Base-by-base conservation (phyloP, 2,113 vertebrate genomes). In the Corynorhinus townsendii region DNA sequence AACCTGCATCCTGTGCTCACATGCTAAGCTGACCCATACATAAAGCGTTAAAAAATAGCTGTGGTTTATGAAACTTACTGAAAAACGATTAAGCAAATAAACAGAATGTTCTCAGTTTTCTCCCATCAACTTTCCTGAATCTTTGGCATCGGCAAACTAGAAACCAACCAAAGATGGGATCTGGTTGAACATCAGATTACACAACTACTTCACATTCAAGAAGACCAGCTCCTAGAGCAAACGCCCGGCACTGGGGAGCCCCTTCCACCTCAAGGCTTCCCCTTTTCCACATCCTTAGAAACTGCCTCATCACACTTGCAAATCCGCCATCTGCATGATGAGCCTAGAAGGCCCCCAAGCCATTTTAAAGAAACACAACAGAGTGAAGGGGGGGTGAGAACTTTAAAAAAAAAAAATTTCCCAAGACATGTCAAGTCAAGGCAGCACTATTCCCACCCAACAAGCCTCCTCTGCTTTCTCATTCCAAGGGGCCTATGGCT, bases 61-160 rank as follows among this genome's bases (percentile, higher is more conserved):
- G 72, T 1, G 0, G 47, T 88, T 81, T 54, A 33, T 38, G 85
- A 88, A 97, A 66, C 40, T 26, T 76, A 68, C 6, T 45, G 33
- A 5, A 43, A 77, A 43, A 77, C 56, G 72, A 90, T 30, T 30
- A 54, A 85, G 88, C 54, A 75, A 93, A 86, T 59, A 84, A 81
- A 83, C 88, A 71, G 72, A 95, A 87, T 43, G 30, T 79, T 47
- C 92, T 92, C 93, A 35, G 47, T 28, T 86, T 89, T 89, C 45
- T 84, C 69, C 79, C 73, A 62, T 69, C 86, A 71, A 79, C 52
- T 73, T 72, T 45, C 43, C 89, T 71, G 5, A 35, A 52, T 88
- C 71, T 96, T n/a, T 84, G 56, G 43, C 73, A 62, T 68, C 82
- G 89, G n/a, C 77, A 75, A 91, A 88, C 17, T 68, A 93, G 62